phyloP scores from a whole-genome alignment of 1,140 invertebrate genomes.

The Drosophila lacteicornis region DNA sequence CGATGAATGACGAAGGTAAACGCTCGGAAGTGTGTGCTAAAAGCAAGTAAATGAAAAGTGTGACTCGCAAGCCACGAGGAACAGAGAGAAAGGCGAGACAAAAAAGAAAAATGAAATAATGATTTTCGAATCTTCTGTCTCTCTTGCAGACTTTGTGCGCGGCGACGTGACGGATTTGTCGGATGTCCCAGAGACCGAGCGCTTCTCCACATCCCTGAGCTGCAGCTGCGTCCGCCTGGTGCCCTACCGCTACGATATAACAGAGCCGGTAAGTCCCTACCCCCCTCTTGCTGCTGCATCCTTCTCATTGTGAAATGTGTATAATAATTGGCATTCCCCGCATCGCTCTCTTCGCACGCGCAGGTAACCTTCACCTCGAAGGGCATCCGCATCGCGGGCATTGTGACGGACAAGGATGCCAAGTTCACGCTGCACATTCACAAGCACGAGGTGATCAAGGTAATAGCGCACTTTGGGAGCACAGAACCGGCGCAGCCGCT shows the following conservation, averaged over 20 bases:
- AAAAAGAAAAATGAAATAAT: slow-evolving; percentile 3
- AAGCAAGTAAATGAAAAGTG: neutral
- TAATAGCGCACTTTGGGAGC: slow-evolving; percentile 26
- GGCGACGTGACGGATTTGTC: slow-evolving; percentile 68
- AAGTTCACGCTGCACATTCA: slow-evolving; percentile 33
- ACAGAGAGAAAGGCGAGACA: neutral
- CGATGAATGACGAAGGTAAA: slow-evolving; percentile 40
- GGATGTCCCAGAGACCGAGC: slow-evolving; percentile 3
- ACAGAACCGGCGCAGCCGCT: slow-evolving; percentile 10
- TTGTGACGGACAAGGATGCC: slow-evolving; percentile 8
- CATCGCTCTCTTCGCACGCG: neutral
- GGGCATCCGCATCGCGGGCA: slow-evolving; percentile 19
- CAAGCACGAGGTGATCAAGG: slow-evolving; percentile 43
- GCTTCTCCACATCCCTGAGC: slow-evolving; percentile 4
- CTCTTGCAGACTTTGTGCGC: slow-evolving; percentile 65
- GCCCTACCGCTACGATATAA: slow-evolving; percentile 29
- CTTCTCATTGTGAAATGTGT: slow-evolving; percentile 11
- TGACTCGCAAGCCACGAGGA: slow-evolving; percentile 26
- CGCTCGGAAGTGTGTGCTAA: neutral
- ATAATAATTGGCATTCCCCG: slow-evolving; percentile 5
- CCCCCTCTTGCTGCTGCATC: neutral
- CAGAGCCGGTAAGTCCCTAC: slow-evolving; percentile 22
- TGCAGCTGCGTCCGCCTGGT: slow-evolving; percentile 32
- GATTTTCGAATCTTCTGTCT: neutral
- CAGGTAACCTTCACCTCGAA: slow-evolving; percentile 27